Evolutionary conservation across 2,113 vertebrate genomes (phyloP), one percentile per base, ranked within the genome.

Genomic region (Taurulus bubalis): DNA sequence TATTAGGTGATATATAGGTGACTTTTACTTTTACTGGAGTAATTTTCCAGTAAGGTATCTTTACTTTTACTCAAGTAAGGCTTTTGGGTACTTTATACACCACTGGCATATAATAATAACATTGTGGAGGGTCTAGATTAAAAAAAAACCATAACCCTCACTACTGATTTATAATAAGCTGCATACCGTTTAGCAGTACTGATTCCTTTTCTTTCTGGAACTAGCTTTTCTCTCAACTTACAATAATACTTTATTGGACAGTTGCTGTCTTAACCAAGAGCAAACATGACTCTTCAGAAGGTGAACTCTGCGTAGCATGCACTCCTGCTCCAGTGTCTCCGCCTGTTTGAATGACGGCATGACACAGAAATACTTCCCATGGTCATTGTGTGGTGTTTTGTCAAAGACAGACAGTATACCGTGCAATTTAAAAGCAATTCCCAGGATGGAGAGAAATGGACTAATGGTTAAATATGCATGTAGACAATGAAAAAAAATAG

Each of bases 331-430:
- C 80, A 77, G 75, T 69, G 76, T 77, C 79, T 38, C 70, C 38
- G 77, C 55, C 73, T 80, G 4, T 34, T 42, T 74, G 77, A 56
- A 75, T 92, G 84, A 90, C 75, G 83, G 71, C 76, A 90, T 85
- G 72, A 53, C 69, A 88, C 85, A 60, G 56, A 91, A 90, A 90
- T 88, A 91, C 86, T 81, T 68, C 67, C 53, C 63, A 36, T 71
- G 40, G 36, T 90, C 83, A 92, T 8, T 34, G 73, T 83, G 85
- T 84, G 80, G 83, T 71, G 77, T 77, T 85, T 60, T 60, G 60
- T 79, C 63, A 55, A 85, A 79, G 56, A 24, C 36, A 63, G 77
- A 67, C 42, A 60, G 42, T 51, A 60, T 32, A 80, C 42, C 1
- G 22, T 80, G 42, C 85, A 83, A 87, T 90, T 89, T 82, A 70